Base-by-base conservation (phyloP, 2,888 invertebrate genomes). In the Opisthograptis luteolata region DNA sequence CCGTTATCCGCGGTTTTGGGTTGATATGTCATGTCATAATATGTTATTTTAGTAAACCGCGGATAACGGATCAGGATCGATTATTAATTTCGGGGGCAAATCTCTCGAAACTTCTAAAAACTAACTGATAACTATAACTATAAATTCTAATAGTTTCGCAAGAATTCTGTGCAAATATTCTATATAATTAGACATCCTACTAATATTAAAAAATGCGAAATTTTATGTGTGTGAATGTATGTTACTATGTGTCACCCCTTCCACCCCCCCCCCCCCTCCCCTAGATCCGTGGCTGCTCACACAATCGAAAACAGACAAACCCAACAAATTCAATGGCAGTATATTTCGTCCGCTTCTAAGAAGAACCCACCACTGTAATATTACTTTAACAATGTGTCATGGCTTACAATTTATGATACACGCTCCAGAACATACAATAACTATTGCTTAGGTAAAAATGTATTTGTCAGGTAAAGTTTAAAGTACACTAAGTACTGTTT, bases 381-480 rank as follows among this genome's bases (percentile, higher is more conserved):
- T 51, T 43, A 55, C 55, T 62, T 56, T 60, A 35, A 62, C 53
- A 49, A 47, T 44, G 45, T 54, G 58, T 58, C 47, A 42, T 35
- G 37, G 46, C 40, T 51, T 34, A 36, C 22, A 61, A 55, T 62
- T 61, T 64, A 55, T 54, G 59, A 48, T 58, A 31, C 35, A 40
- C 48, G 44, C 37, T 51, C 15, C 25, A 40, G 46, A 52, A 22
- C 45, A 55, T 51, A 56, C 56, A 62, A 58, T 56, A 58, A 57
- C 57, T 58, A 55, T 34, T 53, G 51, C 54, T 58, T 58, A 56
- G 54, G 58, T 60, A 62, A 62, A 62, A 60, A 64, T 61, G 61
- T 54, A 57, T 58, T 51, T 53, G 58, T 50, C 51, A 54, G 58
- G 47, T 56, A 55, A 55, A 14, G 14, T 6, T 27, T 19, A 27